Conservation (phyloP, 2,797 vertebrate genomes). For the Scolopax rusticola region DNA sequence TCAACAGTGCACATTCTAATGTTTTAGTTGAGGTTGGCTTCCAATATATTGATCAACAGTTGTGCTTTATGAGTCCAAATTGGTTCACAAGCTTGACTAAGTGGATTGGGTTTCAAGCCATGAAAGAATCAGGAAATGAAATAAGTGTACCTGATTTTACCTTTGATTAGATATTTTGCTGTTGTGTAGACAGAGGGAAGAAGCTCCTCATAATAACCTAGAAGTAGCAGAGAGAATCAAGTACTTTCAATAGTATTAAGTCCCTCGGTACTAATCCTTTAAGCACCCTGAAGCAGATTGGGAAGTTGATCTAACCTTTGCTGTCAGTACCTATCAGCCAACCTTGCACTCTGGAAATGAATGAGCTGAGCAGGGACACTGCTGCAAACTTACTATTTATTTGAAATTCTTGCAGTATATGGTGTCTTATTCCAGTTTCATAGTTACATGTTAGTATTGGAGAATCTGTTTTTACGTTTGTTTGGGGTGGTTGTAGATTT, state of each 20-base stretch:
- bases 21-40: background rate
- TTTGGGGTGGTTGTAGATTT: background rate
- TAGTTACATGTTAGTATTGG: background rate
- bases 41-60: background rate
- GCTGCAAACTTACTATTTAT: background rate
- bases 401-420: background rate
- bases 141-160: background rate
- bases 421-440: background rate
- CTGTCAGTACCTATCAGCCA: conserved; percentile 21
- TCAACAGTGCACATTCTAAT: background rate
- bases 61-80: background rate
- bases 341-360: background rate
- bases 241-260: background rate
- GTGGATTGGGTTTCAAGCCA: background rate
- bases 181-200: background rate
- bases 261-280: conserved; percentile 26
- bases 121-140: background rate
- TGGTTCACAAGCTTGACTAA: background rate
- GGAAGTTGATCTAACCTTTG: conserved; percentile 38
- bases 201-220: background rate
- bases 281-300: background rate
- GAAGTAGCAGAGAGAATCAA: background rate
- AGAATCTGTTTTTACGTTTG: background rate
- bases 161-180: background rate
- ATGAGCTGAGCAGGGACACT: background rate